A percentile compares a stretch with the other conserved stretches of the same genome.
These are phyloP conservation scores for Magallana nippona DNA, from an alignment of 2,888 invertebrate species.

Conservation along the genomic window DNA sequence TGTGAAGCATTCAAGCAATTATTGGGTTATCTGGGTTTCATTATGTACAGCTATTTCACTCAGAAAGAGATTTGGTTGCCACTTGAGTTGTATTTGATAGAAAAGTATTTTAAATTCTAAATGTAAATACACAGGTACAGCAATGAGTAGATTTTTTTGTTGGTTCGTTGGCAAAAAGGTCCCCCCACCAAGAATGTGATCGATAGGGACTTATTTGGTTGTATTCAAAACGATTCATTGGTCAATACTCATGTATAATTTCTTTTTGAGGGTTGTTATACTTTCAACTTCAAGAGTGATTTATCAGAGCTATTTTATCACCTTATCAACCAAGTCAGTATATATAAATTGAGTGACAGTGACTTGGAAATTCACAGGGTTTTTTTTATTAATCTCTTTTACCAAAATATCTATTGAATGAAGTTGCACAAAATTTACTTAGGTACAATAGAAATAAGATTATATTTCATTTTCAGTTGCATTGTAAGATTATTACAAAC, in stretches of 20 bases:
- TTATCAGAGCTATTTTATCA: constrained; percentile 17
- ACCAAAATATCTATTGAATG: background rate
- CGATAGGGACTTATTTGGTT: background rate
- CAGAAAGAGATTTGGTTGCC: background rate
- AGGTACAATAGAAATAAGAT: constrained; percentile 20
- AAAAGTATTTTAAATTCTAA: constrained; percentile 7
- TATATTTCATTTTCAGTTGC: constrained; percentile 7
- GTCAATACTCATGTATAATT: background rate
- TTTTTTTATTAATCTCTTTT: background rate
- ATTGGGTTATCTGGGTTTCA: constrained; percentile 1
- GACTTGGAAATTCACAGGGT: no score
- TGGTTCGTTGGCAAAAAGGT: constrained; percentile 1
- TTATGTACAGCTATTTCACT: background rate
- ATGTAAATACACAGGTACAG: constrained; percentile 29
- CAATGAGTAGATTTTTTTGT: constrained; percentile 1
- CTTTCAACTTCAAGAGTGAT: background rate
- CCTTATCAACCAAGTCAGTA: background rate
- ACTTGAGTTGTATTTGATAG: background rate
- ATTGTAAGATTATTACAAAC: constrained; percentile 9
- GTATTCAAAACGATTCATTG: background rate
- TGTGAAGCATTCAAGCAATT: constrained; percentile 8
- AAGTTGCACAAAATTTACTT: constrained; percentile 3
- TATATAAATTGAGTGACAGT: background rate
- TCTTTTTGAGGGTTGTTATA: background rate
- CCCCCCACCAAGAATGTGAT: background rate